Evolutionary conservation across 1,140 invertebrate species (phyloP).

Genomic region (Araneus ventricosus): DNA sequence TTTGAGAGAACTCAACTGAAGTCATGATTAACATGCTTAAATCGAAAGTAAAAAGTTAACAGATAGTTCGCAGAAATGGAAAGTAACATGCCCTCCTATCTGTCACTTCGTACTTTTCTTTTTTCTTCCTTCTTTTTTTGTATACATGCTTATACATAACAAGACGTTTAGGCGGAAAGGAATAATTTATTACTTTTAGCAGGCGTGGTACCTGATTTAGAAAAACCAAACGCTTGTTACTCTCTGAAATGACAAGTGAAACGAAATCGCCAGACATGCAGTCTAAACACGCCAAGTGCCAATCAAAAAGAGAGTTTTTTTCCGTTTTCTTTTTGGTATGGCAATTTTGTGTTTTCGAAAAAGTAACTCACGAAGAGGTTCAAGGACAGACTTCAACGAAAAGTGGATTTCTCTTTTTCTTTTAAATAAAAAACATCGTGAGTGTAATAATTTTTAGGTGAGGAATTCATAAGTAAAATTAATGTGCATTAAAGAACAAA

Average conservation of each 20-base stretch:
- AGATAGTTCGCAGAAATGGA: neutral
- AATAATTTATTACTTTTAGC: conserved; percentile 26
- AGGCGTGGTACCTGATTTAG: conserved; percentile 42
- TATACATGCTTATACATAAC: neutral
- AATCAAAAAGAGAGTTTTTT: neutral
- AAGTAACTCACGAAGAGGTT: neutral
- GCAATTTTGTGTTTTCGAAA: neutral
- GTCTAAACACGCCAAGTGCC: conserved; percentile 22
- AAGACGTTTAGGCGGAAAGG: neutral
- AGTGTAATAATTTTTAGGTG: neutral
- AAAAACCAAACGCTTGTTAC: conserved; percentile 29
- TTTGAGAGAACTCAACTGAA: too few relatives aligned
- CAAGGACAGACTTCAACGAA: neutral
- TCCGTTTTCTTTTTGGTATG: neutral
- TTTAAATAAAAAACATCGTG: too few relatives aligned
- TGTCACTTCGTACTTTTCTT: neutral
- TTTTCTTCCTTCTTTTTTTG: neutral
- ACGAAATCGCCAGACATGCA: conserved; percentile 8
- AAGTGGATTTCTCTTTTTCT: too few relatives aligned
- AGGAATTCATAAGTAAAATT: neutral
- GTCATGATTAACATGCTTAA: neutral
- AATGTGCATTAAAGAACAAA: neutral
- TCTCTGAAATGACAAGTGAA: neutral
- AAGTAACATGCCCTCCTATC: neutral
- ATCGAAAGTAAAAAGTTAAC: neutral